phyloP scores from a whole-genome alignment of 2,113 vertebrate species.

The Bubo bubo region DNA sequence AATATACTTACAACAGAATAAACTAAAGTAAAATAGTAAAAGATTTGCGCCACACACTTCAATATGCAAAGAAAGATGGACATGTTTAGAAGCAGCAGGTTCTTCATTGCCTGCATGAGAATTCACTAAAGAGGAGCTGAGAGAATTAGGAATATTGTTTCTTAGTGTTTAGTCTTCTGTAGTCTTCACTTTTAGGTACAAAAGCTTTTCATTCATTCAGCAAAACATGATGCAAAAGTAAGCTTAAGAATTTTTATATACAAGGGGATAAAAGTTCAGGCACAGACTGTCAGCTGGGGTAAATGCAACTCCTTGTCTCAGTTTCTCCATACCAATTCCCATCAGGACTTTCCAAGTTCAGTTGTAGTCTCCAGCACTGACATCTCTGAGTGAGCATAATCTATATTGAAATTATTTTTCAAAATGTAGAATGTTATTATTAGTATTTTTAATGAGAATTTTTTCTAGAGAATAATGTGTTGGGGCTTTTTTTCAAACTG shows the following conservation, averaged over 20 bases:
- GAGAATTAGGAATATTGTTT: neutral
- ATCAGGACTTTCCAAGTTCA: neutral
- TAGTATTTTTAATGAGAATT: neutral
- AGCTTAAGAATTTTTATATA: neutral
- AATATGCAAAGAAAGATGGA: neutral
- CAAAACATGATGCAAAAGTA: neutral
- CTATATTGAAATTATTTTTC: neutral
- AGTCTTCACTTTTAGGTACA: neutral
- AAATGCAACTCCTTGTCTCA: neutral
- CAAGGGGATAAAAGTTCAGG: neutral
- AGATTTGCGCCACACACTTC: neutral
- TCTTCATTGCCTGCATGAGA: neutral
- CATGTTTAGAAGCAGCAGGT: neutral
- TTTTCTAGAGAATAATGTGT: neutral
- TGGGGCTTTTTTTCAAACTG: neutral
- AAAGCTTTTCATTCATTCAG: neutral
- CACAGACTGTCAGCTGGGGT: neutral
- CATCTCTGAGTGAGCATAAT: neutral
- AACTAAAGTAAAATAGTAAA: neutral
- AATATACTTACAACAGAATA: neutral
- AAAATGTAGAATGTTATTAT: neutral
- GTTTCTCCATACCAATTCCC: fast-evolving
- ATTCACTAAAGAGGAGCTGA: neutral
- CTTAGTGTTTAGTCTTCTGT: neutral
- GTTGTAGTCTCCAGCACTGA: neutral